Base-by-base conservation (phyloP, 2,113 vertebrate species). In the Centropus unirufus region DNA sequence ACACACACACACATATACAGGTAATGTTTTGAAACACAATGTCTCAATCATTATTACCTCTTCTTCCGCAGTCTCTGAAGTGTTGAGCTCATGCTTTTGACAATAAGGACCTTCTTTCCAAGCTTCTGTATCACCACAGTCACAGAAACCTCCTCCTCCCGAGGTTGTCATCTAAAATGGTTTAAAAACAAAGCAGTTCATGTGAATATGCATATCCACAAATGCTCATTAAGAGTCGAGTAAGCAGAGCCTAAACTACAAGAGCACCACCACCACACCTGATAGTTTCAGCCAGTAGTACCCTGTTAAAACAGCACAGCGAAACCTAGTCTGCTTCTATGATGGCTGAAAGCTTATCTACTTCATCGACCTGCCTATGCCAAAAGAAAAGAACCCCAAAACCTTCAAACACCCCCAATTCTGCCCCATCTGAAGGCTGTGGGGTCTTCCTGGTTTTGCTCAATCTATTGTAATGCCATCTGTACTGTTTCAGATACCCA, bases 31-130 rank as follows among this genome's bases (percentile, higher is more conserved):
- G 26, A 93, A 87, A 86, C 29, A 59, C 4, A 11, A 57, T 9
- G 40, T n/a, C 47, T 90, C 42, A 63, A 39, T 3, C 22, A 8
- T 51, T 82, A 83, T 95, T 97, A 98, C 98, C 98, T 98, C 98
- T 29, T 98, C 97, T 73, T 98, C 98, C 69, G 97, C 96, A 54
- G 91, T 97, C 94, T 98, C 98, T 83, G 98, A 97, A 93, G 94
- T 97, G 85, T 96, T 98, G 61, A 98, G 98, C 73, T 98, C 98
- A 91, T 99, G 99, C 95, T 99, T 99, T 83, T 98, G 98, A 97
- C 99, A 99, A 96, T 98, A 99, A 97, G 99, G 98, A 61, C 99
- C 98, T 87, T 98, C 98, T 94, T 99, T 99, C 99, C 99, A 99
- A 77, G 99, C 99, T 95, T 99, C 99, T 55, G 98, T 97, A 76